phyloP scores from a whole-genome alignment of 2,113 vertebrate species.

The Neodon shergylaensis region DNA sequence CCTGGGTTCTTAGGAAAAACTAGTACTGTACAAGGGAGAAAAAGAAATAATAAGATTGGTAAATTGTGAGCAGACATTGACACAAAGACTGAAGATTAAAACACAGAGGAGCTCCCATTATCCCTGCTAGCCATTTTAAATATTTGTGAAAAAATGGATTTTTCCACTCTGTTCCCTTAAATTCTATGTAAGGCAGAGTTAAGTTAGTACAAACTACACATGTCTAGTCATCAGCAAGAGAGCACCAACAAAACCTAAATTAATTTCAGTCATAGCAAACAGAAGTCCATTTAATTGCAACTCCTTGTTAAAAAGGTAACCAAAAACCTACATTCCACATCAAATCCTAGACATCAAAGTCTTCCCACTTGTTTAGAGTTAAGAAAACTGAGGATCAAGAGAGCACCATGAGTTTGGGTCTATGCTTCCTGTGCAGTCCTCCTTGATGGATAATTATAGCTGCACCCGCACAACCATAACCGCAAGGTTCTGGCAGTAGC shows the following conservation, averaged over 20 bases:
- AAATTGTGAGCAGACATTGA: slow-evolving; percentile 28
- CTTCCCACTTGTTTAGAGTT: slow-evolving; percentile 50
- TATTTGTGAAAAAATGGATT: neutral
- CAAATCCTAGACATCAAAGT: neutral
- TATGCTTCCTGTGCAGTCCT: neutral
- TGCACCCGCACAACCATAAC: neutral
- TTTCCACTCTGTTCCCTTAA: slow-evolving; percentile 32
- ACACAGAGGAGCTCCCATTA: slow-evolving; percentile 3
- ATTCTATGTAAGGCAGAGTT: neutral
- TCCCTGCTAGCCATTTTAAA: slow-evolving; percentile 29
- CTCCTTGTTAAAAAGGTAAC: slow-evolving; percentile 48
- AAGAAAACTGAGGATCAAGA: slow-evolving; percentile 28
- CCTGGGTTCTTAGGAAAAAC: neutral
- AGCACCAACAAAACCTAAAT: slow-evolving; percentile 49
- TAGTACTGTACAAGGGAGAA: neutral
- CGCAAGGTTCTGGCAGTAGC: neutral
- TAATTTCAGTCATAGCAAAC: slow-evolving; percentile 56
- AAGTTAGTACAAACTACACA: neutral
- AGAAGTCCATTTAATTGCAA: slow-evolving; percentile 40
- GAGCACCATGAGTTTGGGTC: neutral
- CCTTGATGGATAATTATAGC: neutral
- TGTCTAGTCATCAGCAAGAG: slow-evolving; percentile 13
- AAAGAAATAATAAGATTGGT: slow-evolving; percentile 27
- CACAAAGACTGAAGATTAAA: neutral
- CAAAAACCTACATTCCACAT: slow-evolving; percentile 25